Evolutionary conservation across 1,140 invertebrate genomes (phyloP), one percentile per base, ranked within the genome.

Genomic region (Atta texana): DNA sequence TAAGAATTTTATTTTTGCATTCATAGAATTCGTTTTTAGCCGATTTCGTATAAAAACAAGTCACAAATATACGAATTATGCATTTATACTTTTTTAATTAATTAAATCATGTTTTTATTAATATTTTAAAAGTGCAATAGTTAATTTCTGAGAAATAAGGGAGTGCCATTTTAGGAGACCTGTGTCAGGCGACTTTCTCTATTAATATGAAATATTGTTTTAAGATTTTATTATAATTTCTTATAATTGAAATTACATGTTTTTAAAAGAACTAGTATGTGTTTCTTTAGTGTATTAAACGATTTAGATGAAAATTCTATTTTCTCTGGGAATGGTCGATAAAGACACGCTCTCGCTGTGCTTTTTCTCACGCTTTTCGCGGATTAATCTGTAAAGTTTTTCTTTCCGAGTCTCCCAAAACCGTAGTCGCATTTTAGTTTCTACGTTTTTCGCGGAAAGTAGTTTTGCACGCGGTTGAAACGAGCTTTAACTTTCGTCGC

Each of bases 401-500:
- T 74, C n/a, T 63, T 10, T 4, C 39, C 4, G 63, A 24, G 18
- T 59, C 28, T 75, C 12, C 39, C 3, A 61, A 84, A 74, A 74
- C 55, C 31, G 16, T 24, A 6, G 34, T 21, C 68, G 53, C 28
- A 39, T 61, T 74, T 81, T 74, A 59, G 39, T 61, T 57, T 61
- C 39, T 14, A 21, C 49, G 24, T 74, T 84, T 82, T 39, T 31
- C 24, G n/a, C 3, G 7, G 55, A 84, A 49, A 74, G 69, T 61
- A 74, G 69, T 61, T 55, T 68, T 5, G 24, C 68, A 14, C 21
- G 21, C n/a, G 61, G 3, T 39, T 49, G 18, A 74, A 84, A 74
- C 68, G 59, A 74, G 77, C 28, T 51, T 55, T 68, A 55, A 84
- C 69, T 84, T 84, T 61, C n/a, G 24, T 74, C 24, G 68, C 24